phyloP scores from a whole-genome alignment of 2,797 vertebrate species.

The Uromys caudimaculatus region DNA sequence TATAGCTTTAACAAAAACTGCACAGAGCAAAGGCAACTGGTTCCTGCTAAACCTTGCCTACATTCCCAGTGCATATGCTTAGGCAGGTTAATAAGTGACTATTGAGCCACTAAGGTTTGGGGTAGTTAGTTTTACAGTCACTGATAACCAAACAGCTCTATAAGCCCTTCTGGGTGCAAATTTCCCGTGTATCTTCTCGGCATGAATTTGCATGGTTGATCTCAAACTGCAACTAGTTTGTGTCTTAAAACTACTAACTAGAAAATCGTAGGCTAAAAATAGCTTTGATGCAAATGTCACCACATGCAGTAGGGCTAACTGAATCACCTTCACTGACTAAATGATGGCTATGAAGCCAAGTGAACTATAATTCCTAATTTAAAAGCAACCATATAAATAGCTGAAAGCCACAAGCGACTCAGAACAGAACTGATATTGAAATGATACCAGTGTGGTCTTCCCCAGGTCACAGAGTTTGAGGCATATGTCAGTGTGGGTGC shows the following conservation, averaged over 20 bases:
- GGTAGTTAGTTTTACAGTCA: neutral
- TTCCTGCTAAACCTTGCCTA: neutral
- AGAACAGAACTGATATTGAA: neutral
- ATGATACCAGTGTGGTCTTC: neutral
- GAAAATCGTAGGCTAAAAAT: slow-evolving; percentile 71
- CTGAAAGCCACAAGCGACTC: slow-evolving; percentile 29
- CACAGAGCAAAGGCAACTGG: neutral
- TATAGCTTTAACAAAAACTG: neutral
- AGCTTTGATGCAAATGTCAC: slow-evolving; percentile 59
- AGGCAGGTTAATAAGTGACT: neutral
- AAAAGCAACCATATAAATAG: slow-evolving; percentile 53
- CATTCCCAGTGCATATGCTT: neutral
- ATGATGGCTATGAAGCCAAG: slow-evolving; percentile 51
- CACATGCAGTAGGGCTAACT: slow-evolving; percentile 28
- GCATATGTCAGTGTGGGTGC: neutral
- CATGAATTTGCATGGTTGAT: slow-evolving; percentile 52
- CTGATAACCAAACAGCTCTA: slow-evolving; percentile 19
- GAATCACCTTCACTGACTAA: slow-evolving; percentile 46
- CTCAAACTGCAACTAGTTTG: slow-evolving; percentile 42
- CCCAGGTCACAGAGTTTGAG: slow-evolving; percentile 15
- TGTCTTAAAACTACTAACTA: slow-evolving; percentile 65
- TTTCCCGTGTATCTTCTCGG: slow-evolving; percentile 22
- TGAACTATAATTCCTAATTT: slow-evolving; percentile 64
- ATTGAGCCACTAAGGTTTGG: neutral
- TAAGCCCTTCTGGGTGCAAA: neutral